A percentile compares a stretch with the other conserved stretches of the same genome.
phyloP scores from a whole-genome alignment of 2,888 invertebrate genomes.

The Diarsia mendica region DNA sequence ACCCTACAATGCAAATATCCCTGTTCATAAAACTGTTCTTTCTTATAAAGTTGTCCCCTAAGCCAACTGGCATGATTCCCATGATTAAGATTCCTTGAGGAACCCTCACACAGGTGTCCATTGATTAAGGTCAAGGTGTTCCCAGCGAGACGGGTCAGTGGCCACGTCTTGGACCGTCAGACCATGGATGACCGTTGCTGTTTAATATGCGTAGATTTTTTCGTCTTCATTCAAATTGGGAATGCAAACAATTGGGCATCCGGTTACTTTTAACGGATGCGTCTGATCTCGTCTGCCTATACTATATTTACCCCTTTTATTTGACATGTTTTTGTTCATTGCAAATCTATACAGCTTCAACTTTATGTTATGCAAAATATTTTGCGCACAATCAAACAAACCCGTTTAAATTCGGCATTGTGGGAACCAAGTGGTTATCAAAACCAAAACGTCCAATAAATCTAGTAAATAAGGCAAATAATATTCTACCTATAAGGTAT shows the following conservation, averaged over 20 bases:
- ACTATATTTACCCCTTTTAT: neutral
- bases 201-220: constrained; percentile 70
- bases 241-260: constrained; percentile 33
- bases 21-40: constrained; percentile 37
- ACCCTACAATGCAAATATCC: constrained; percentile 52
- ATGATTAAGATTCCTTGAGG: constrained; percentile 86
- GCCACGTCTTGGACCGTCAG: constrained; percentile 75
- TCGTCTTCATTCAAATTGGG: constrained; percentile 35
- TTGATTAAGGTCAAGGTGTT: constrained; percentile 88
- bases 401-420: neutral
- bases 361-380: neutral
- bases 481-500: neutral
- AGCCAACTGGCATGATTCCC: constrained; percentile 78
- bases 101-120: constrained; percentile 84
- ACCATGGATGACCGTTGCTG: constrained; percentile 84
- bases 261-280: constrained; percentile 16
- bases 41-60: constrained; percentile 62
- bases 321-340: neutral
- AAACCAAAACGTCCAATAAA: neutral
- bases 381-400: neutral
- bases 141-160: constrained; percentile 86
- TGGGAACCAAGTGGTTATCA: neutral
- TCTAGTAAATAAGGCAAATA: neutral
- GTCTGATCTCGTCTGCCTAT: neutral
- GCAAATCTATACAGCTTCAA: constrained; percentile 1